A percentile compares a stretch with the other conserved stretches of the same genome.
phyloP scores from a whole-genome alignment of 2,113 vertebrate species.

The Melanostigma gelatinosum region DNA sequence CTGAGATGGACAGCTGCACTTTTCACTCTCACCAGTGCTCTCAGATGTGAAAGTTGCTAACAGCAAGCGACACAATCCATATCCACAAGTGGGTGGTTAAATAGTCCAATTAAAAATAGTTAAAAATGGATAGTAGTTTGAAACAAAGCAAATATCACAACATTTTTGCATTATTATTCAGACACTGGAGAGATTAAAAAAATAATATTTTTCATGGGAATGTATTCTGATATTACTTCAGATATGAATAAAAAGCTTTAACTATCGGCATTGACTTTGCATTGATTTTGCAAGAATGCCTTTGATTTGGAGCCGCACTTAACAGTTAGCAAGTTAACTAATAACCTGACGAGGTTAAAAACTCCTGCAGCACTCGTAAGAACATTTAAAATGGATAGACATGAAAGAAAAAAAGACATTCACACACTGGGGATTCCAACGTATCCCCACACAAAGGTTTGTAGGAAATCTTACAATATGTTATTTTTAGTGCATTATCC shows the following conservation, averaged over 20 bases:
- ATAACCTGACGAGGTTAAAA: not conserved
- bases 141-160: not conserved
- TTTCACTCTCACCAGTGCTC: slow-evolving; percentile 33
- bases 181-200: not conserved
- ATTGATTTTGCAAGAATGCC: not conserved
- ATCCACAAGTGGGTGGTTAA: not conserved
- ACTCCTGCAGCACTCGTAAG: not conserved
- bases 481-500: not conserved
- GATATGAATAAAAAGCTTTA: not conserved
- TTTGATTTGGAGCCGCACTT: not conserved
- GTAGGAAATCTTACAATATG: not conserved
- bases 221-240: not conserved
- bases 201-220: not conserved
- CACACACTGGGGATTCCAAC: too few species aligned
- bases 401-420: not conserved
- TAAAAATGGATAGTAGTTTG: not conserved
- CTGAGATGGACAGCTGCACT: slow-evolving; percentile 69
- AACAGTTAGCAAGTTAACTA: not conserved
- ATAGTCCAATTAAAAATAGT: not conserved
- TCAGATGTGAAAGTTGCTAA: slow-evolving; percentile 35
- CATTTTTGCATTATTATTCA: not conserved
- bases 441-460: not conserved
- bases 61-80: not conserved
- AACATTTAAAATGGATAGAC: not conserved
- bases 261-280: not conserved